Percentiles rank a stretch among this genome's conserved stretches.
Conservation (phyloP, 2,888 invertebrate species). For the Diadegma fenestrale region DNA sequence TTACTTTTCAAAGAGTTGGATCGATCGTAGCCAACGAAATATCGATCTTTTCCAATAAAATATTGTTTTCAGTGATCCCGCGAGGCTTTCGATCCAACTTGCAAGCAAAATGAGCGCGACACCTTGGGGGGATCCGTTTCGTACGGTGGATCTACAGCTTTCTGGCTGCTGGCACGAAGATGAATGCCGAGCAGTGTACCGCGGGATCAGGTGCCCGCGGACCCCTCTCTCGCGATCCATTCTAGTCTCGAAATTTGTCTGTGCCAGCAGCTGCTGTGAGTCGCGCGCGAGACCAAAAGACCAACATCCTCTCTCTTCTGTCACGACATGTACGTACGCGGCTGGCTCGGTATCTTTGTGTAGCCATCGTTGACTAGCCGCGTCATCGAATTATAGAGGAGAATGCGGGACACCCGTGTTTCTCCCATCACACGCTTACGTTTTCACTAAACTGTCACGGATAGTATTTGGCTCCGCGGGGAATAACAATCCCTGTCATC, state of each 20-base stretch:
- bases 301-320: slow-evolving; percentile 36
- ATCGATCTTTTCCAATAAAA: too few relatives aligned
- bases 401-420: slow-evolving; percentile 64
- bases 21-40: too few relatives aligned
- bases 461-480: slow-evolving; percentile 61
- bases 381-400: slow-evolving; percentile 66
- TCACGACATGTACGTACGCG: neutral
- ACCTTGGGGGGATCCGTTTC: slow-evolving; percentile 61
- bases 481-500: slow-evolving; percentile 64
- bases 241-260: slow-evolving; percentile 70
- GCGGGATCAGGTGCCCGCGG: slow-evolving; percentile 69
- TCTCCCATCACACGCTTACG: slow-evolving; percentile 62
- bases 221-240: slow-evolving; percentile 60
- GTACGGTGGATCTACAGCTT: slow-evolving; percentile 7
- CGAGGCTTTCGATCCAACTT: neutral
- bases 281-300: slow-evolving; percentile 51
- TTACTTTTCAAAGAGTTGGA: too few relatives aligned
- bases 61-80: too few relatives aligned
- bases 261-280: slow-evolving; percentile 72
- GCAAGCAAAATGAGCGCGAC: slow-evolving; percentile 22
- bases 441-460: slow-evolving; percentile 67
- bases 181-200: slow-evolving; percentile 57
- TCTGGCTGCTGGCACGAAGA: slow-evolving; percentile 42
- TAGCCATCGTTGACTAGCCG: slow-evolving; percentile 62
- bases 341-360: slow-evolving; percentile 10